Base-by-base conservation (phyloP, 92 coral and sea anemone species). In the Palythoa caribaeorum region DNA sequence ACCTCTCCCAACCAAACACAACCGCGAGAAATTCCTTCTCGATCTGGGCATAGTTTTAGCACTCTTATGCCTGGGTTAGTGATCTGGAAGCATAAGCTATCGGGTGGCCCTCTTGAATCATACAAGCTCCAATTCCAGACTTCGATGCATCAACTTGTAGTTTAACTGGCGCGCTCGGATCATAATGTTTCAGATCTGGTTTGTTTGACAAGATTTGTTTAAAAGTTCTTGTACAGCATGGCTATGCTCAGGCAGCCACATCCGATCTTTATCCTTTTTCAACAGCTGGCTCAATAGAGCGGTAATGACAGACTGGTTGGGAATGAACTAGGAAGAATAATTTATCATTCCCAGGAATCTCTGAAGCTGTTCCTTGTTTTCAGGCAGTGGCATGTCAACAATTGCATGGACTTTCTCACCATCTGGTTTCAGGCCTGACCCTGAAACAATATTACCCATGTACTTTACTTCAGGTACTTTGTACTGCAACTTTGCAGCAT, bases 1-100 rank as follows among this genome's bases (percentile, higher is more conserved):
- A n/a, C n/a, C n/a, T n/a, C n/a, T n/a, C n/a, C n/a, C n/a, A n/a
- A n/a, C n/a, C n/a, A n/a, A n/a, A n/a, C n/a, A n/a, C n/a, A n/a
- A 13, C 76, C 86, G n/a, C n/a, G n/a, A n/a, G n/a, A n/a, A n/a
- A n/a, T n/a, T n/a, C n/a, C n/a, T n/a, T n/a, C n/a, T 90, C 90
- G 1, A 90, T 90, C 51, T 90, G 93, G 20, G 92, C 92, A 48
- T 89, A 89, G 73, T 84, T 79, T n/a, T n/a, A n/a, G n/a, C n/a
- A n/a, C 92, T 54, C 85, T 62, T 90, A 89, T 9, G 92, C 89
- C 11, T 16, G 14, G 19, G 90, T 84, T n/a, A 90, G 80, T 0
- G 92, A 84, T 55, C 89, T 39, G 19, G 90, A 90, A 15, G 93
- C 93, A 84, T 87, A 91, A 9, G 68, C 69, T 90, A 90, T 5